phyloP scores from a whole-genome alignment of 2,797 vertebrate genomes.

The Triplophysa bombifrons region DNA sequence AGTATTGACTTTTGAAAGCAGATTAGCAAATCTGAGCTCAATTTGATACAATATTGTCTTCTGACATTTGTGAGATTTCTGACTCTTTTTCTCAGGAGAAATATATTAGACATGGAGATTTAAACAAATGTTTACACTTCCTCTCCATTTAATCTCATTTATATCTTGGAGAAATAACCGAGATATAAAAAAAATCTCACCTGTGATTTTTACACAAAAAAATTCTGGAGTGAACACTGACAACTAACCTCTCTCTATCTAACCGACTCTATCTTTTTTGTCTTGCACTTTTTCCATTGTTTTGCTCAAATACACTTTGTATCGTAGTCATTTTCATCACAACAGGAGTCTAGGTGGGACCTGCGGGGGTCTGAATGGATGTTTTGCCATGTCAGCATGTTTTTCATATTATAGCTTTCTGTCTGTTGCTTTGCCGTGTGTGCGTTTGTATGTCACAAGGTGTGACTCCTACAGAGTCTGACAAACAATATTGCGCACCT shows the following conservation, averaged over 20 bases:
- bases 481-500: conserved; percentile 44
- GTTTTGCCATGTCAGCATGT: conserved; percentile 18
- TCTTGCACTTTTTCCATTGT: conserved; percentile 1
- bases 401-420: background rate
- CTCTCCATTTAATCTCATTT: too few relatives aligned
- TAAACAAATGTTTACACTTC: too few relatives aligned
- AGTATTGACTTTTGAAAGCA: too few relatives aligned
- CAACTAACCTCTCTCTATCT: background rate
- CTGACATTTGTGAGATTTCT: too few relatives aligned
- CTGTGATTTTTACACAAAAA: too few relatives aligned
- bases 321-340: conserved; percentile 22
- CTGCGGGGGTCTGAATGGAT: conserved; percentile 14
- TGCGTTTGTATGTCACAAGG: conserved; percentile 13
- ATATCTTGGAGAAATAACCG: too few relatives aligned
- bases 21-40: too few relatives aligned
- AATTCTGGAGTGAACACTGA: background rate
- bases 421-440: conserved; percentile 29
- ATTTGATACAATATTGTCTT: too few relatives aligned
- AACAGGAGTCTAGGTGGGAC: background rate
- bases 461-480: conserved; percentile 23
- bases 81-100: too few relatives aligned
- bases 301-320: conserved; percentile 4
- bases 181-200: too few relatives aligned
- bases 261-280: background rate
- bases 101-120: too few relatives aligned